Conservation (phyloP, 30 jellyfish, hydroid and myxozoan species). For the Aurelia sp. region DNA sequence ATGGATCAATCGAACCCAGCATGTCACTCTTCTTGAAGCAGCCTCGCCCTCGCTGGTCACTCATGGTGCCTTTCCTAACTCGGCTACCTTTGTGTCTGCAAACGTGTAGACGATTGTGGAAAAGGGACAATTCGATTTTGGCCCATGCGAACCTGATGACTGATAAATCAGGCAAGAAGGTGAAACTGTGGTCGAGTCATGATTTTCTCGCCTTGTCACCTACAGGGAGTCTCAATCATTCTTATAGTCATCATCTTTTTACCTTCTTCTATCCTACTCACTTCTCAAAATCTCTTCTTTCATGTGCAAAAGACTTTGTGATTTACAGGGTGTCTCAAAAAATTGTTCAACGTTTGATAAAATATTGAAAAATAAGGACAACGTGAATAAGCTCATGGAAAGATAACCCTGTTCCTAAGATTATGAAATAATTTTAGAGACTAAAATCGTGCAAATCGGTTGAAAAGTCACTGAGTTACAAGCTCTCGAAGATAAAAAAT, state of each 20-base stretch:
- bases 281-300: background rate
- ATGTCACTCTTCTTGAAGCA: too few relatives aligned
- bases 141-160: slow-evolving; percentile 38
- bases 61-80: slow-evolving; percentile 35
- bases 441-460: too few relatives aligned
- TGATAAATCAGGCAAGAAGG: slow-evolving; percentile 62
- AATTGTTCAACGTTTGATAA: too few relatives aligned
- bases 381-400: too few relatives aligned
- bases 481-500: too few relatives aligned
- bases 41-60: slow-evolving; percentile 8
- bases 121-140: slow-evolving; percentile 10
- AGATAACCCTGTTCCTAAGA: too few relatives aligned
- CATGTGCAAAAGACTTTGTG: background rate
- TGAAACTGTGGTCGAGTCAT: slow-evolving; percentile 48
- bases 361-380: too few relatives aligned
- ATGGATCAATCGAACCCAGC: too few relatives aligned
- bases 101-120: slow-evolving; percentile 30
- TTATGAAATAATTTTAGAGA: too few relatives aligned
- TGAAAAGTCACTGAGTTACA: too few relatives aligned
- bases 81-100: slow-evolving; percentile 49
- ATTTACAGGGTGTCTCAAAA: too few relatives aligned
- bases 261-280: background rate
- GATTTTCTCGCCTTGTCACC: slow-evolving; percentile 77
- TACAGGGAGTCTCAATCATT: slow-evolving; percentile 10
- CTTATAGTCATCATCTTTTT: background rate